A percentile compares a stretch with the other conserved stretches of the same genome.
phyloP scores from a whole-genome alignment of 2,797 vertebrate genomes.

The Mus spretus region DNA sequence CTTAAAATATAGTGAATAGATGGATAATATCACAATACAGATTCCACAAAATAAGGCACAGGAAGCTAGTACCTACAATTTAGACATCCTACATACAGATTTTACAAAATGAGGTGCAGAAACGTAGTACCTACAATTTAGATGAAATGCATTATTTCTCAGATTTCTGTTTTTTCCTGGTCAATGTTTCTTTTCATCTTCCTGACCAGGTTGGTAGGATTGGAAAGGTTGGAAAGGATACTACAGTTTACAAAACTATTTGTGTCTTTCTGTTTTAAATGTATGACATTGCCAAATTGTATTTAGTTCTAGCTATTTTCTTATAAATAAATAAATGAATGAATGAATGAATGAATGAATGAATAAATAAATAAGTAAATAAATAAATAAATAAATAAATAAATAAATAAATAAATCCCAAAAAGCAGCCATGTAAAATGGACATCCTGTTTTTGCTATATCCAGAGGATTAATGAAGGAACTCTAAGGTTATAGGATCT shows the following conservation, averaged over 20 bases:
- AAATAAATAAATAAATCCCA: no score
- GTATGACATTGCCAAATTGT: background rate
- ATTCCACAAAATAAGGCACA: background rate
- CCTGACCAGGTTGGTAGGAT: background rate
- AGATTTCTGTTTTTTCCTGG: background rate
- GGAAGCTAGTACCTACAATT: background rate
- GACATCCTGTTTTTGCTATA: background rate
- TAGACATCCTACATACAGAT: no score
- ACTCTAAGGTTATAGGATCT: background rate
- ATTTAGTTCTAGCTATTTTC: background rate
- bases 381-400: no score
- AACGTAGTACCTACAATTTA: background rate
- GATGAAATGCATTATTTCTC: background rate
- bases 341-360: no score
- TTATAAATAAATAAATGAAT: no score
- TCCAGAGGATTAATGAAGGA: background rate
- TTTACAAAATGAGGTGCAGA: no score
- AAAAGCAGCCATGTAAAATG: background rate
- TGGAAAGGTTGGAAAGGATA: background rate
- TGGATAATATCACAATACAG: conserved; percentile 43
- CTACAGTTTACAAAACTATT: background rate
- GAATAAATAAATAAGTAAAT: no score
- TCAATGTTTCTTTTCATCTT: conserved; percentile 10
- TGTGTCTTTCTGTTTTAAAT: conserved; percentile 26
- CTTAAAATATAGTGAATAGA: conserved; percentile 63